phyloP scores from a whole-genome alignment of 1,140 invertebrate genomes.

The Sycobia sp. region DNA sequence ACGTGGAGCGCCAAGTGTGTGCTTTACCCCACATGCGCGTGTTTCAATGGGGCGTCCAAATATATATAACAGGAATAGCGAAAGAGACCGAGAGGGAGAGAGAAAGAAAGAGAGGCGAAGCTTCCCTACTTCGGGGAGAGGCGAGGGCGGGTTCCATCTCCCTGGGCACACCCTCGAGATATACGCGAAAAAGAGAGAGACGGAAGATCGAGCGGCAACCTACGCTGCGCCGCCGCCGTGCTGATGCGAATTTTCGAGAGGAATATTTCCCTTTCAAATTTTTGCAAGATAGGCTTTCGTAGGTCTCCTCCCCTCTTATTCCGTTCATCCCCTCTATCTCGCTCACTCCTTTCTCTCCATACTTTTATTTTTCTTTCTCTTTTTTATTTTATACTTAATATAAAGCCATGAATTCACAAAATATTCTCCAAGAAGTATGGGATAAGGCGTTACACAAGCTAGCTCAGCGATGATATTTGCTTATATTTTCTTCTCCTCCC shows the following conservation, averaged over 20 bases:
- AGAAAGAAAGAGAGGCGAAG: slow-evolving; percentile 3
- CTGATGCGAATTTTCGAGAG: slow-evolving; percentile 38
- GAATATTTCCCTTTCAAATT: slow-evolving; percentile 39
- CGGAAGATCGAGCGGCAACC: slow-evolving; percentile 9
- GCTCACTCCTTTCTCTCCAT: background rate
- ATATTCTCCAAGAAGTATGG: slow-evolving; percentile 19
- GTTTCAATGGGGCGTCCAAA: slow-evolving; percentile 33
- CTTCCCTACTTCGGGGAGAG: slow-evolving; percentile 18
- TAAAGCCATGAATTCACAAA: slow-evolving; percentile 34
- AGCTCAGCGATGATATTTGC: no score
- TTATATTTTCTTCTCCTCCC: no score
- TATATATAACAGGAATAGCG: slow-evolving; percentile 4
- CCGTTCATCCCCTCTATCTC: no score
- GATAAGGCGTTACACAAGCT: background rate
- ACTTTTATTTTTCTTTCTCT: background rate
- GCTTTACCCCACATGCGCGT: slow-evolving; percentile 27
- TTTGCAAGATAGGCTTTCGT: slow-evolving; percentile 36
- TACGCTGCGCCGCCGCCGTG: slow-evolving; percentile 27
- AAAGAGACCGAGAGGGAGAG: slow-evolving; percentile 13
- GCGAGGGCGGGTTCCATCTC: slow-evolving; percentile 36
- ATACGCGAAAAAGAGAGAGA: slow-evolving; percentile 21
- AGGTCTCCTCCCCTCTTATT: slow-evolving; percentile 10
- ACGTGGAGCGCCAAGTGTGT: slow-evolving; percentile 29
- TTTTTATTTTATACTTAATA: slow-evolving; percentile 32
- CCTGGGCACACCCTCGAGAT: slow-evolving; percentile 37